Evolutionary conservation across 1,140 invertebrate species (phyloP).

Genomic region (Camponotus floridanus): DNA sequence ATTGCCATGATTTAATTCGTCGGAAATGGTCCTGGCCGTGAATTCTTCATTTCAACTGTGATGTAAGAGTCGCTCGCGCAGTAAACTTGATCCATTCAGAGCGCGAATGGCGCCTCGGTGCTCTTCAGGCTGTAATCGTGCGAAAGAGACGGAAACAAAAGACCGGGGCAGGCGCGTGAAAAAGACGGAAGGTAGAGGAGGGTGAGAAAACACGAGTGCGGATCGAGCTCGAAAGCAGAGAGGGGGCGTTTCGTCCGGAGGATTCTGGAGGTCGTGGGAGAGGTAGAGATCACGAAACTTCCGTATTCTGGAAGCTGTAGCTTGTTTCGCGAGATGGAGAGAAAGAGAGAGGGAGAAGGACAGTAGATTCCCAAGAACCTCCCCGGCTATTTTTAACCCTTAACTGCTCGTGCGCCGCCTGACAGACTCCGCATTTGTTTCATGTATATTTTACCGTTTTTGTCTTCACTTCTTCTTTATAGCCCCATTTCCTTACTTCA

Average conservation of each 20-base stretch:
- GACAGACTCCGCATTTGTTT: conserved; percentile 38
- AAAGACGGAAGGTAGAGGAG: conserved; percentile 56
- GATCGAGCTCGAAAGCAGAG: conserved; percentile 61
- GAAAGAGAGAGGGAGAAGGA: conserved; percentile 61
- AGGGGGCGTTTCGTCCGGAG: conserved; percentile 67
- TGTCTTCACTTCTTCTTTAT: conserved; percentile 25
- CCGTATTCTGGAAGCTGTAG: conserved; percentile 69
- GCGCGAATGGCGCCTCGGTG: conserved; percentile 28
- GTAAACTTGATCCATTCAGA: conserved; percentile 65
- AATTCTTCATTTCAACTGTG: conserved; percentile 42
- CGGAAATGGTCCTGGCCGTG: background rate
- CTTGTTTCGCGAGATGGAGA: conserved; percentile 59
- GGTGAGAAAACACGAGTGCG: conserved; percentile 67
- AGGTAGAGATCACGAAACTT: conserved; percentile 71
- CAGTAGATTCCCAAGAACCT: conserved; percentile 34
- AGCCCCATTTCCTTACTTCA: conserved; percentile 6
- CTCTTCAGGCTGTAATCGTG: conserved; percentile 66
- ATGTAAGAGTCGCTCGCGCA: conserved; percentile 30
- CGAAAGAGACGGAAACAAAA: conserved; percentile 59
- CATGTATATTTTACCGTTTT: conserved; percentile 50
- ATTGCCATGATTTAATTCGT: conserved; percentile 10
- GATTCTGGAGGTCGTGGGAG: conserved; percentile 71
- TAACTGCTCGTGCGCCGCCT: conserved; percentile 38
- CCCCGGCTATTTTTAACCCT: conserved; percentile 46
- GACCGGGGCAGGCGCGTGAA: conserved; percentile 35